These are phyloP conservation scores for Leucozona laternaria DNA, from an alignment of 2,888 invertebrate genomes.

Conservation along the genomic window DNA sequence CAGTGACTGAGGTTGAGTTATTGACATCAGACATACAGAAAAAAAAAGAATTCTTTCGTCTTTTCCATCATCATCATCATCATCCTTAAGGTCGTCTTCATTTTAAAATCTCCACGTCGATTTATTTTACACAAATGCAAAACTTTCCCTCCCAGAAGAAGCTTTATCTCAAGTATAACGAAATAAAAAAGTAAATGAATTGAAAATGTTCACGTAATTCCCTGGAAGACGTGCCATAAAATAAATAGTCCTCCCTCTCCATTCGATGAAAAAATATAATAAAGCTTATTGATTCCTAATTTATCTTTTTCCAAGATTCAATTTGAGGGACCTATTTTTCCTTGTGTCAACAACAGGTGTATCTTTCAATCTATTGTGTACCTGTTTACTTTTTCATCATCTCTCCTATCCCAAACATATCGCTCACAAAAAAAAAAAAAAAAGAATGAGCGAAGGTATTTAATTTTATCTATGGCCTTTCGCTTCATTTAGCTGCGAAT, in stretches of 20 bases:
- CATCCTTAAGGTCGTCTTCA: background rate
- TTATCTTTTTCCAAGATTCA: constrained; percentile 25
- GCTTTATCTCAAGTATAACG: background rate
- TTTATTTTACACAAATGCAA: constrained; percentile 2
- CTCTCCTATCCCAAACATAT: background rate
- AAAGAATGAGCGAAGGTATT: constrained; percentile 26
- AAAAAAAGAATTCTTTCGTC: background rate
- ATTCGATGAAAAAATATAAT: background rate
- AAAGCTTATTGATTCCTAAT: constrained; percentile 40
- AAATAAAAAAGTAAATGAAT: background rate
- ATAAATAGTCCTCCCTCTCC: background rate
- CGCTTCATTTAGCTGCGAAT: constrained; percentile 35
- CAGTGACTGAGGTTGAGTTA: background rate
- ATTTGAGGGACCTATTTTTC: constrained; percentile 14
- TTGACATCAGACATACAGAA: background rate
- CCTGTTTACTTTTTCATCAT: constrained; percentile 23
- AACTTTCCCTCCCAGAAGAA: background rate
- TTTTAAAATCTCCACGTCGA: constrained; percentile 4
- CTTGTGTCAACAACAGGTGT: constrained; percentile 38
- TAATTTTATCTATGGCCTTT: constrained; percentile 33
- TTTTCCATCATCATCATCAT: background rate
- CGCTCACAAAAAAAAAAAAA: background rate
- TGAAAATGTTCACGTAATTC: constrained; percentile 21
- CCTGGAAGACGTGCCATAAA: constrained; percentile 27
- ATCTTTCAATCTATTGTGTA: constrained; percentile 14